phyloP scores from a whole-genome alignment of 2,113 vertebrate genomes.

The Dicentrarchus labrax region DNA sequence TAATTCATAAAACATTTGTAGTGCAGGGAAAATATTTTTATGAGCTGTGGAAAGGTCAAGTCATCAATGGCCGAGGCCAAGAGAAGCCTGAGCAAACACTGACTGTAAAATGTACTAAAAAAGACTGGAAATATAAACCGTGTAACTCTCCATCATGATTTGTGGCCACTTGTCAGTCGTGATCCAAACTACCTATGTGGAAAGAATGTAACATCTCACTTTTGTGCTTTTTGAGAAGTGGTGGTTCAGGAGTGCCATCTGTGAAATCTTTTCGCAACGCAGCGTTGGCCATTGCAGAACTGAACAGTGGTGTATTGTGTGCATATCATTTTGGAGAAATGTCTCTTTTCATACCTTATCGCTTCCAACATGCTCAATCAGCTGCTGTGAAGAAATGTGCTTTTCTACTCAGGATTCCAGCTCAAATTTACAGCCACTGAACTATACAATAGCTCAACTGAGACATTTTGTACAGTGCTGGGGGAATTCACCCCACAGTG shows the following conservation, averaged over 20 bases:
- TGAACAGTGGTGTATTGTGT: conserved; percentile 40
- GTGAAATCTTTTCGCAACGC: conserved; percentile 28
- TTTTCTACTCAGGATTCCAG: not conserved
- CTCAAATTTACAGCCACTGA: conserved; percentile 9
- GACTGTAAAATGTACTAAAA: not conserved
- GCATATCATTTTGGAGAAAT: conserved; percentile 41
- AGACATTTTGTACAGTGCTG: not conserved
- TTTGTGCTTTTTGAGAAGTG: conserved; percentile 33
- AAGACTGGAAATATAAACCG: not conserved
- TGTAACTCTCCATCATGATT: not conserved
- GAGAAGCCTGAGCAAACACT: not conserved
- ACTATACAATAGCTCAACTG: conserved; percentile 11
- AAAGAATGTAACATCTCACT: not conserved
- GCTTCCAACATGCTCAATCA: conserved; percentile 1
- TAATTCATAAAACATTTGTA: not conserved
- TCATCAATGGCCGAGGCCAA: not conserved
- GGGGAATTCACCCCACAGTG: conserved; percentile 17
- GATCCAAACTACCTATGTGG: not conserved
- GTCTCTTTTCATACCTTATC: conserved; percentile 54
- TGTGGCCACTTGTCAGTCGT: not conserved
- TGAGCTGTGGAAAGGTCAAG: not conserved
- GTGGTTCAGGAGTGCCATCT: not conserved
- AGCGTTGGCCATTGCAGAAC: conserved; percentile 18
- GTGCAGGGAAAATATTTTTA: not conserved
- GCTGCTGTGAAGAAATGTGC: conserved; percentile 54